These are phyloP conservation scores for Vultur gryphus DNA, from an alignment of 2,797 vertebrate genomes.

Conservation along the genomic window DNA sequence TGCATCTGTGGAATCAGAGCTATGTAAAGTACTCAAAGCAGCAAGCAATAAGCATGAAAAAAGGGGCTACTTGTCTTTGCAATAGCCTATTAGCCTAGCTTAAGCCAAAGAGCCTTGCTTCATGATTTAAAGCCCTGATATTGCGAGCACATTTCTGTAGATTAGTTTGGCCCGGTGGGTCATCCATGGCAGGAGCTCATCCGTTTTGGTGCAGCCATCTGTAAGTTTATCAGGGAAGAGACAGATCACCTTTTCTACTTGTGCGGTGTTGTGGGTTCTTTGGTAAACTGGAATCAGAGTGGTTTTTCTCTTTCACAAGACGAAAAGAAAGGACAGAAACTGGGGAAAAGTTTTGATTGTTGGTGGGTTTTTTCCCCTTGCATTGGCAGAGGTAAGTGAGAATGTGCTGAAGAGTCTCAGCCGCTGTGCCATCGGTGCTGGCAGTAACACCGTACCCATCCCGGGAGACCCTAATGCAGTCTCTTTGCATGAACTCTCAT, in stretches of 20 bases:
- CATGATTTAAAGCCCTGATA: not conserved
- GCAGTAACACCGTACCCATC: fast-evolving
- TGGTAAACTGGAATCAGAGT: not conserved
- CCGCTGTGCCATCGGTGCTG: not conserved
- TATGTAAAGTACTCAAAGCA: not conserved
- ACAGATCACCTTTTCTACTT: not conserved
- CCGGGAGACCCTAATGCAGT: not conserved
- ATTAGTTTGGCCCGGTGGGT: not conserved
- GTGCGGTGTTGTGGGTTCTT: not conserved
- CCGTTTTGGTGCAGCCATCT: not conserved
- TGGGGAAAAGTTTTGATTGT: fast-evolving
- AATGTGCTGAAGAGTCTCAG: not conserved
- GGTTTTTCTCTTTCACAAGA: not conserved
- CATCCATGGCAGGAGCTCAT: fast-evolving
- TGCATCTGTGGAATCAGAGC: not conserved
- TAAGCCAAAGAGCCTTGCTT: not conserved
- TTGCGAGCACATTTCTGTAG: not conserved
- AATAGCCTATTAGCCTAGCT: not conserved
- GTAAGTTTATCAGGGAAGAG: not conserved
- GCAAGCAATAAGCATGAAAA: not conserved
- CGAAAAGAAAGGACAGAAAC: not conserved
- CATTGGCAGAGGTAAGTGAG: not conserved
- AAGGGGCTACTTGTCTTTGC: not conserved
- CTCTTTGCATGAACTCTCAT: not conserved
- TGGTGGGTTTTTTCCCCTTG: not conserved